Conservation (phyloP, 1,140 invertebrate species). For the Nasonia giraulti region DNA sequence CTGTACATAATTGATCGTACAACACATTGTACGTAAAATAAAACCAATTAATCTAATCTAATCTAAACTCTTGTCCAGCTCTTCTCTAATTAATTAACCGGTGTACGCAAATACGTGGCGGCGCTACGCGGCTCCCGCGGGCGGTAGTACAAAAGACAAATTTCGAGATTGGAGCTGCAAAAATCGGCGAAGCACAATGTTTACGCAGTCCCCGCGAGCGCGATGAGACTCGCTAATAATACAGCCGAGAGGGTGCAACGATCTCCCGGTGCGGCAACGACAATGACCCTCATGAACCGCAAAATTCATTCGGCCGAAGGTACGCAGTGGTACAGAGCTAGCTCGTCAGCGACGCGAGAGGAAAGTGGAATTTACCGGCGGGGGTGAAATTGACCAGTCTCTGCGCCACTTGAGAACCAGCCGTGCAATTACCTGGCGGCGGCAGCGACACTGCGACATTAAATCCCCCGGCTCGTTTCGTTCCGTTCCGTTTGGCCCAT, state of each 20-base stretch:
- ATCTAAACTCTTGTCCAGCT: too few species aligned
- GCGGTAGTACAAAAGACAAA: too few species aligned
- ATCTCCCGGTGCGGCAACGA: background rate
- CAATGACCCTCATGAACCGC: slow-evolving; percentile 2
- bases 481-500: slow-evolving; percentile 22
- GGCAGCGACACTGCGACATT: slow-evolving; percentile 24
- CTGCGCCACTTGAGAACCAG: slow-evolving; percentile 49
- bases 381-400: slow-evolving; percentile 48
- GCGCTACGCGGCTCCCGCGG: too few species aligned
- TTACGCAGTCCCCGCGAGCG: background rate
- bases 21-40: too few species aligned
- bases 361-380: slow-evolving; percentile 11
- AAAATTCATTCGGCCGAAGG: background rate
- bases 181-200: background rate
- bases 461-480: slow-evolving; percentile 26
- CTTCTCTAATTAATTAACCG: background rate
- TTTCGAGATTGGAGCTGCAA: background rate
- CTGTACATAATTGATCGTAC: too few species aligned
- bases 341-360: slow-evolving; percentile 25
- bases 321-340: background rate
- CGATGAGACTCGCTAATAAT: background rate
- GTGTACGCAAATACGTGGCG: too few species aligned
- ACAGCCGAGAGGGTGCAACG: background rate
- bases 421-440: slow-evolving; percentile 50
- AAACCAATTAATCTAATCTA: too few species aligned